Conservation (phyloP, 2,888 invertebrate genomes). For the Archips crataeganus region DNA sequence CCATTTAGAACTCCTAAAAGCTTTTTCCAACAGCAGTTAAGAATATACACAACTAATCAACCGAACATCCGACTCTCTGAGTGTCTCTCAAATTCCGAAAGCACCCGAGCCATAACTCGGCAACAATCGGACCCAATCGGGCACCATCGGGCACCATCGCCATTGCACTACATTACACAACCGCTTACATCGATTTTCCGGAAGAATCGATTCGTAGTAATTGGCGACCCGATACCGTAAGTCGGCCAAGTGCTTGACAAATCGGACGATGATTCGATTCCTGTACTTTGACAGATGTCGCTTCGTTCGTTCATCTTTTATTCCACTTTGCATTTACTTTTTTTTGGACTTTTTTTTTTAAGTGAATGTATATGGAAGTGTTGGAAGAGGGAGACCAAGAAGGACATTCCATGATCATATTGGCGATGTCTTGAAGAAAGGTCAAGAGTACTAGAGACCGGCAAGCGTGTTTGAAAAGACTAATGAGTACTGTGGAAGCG, state of each 20-base stretch:
- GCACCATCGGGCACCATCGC: slow-evolving; percentile 14
- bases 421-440: too few relatives aligned
- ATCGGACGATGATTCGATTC: slow-evolving; percentile 62
- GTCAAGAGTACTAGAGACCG: too few relatives aligned
- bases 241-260: slow-evolving; percentile 71
- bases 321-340: too few relatives aligned
- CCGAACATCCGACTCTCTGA: slow-evolving; percentile 43
- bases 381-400: too few relatives aligned
- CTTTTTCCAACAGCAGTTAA: too few relatives aligned
- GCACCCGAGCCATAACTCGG: slow-evolving; percentile 11
- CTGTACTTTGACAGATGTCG: slow-evolving; percentile 41
- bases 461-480: too few relatives aligned
- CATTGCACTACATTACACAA: slow-evolving; percentile 63
- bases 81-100: slow-evolving; percentile 17
- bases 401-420: too few relatives aligned
- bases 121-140: slow-evolving; percentile 14
- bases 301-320: neutral
- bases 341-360: too few relatives aligned
- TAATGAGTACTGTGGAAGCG: too few relatives aligned
- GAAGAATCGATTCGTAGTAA: slow-evolving; percentile 71
- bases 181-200: slow-evolving; percentile 69
- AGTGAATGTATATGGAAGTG: too few relatives aligned
- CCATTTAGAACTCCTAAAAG: neutral
- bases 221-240: slow-evolving; percentile 65
- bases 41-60: neutral